Evolutionary conservation across 2,797 vertebrate genomes (phyloP).

Genomic region (Sciaenops ocellatus): DNA sequence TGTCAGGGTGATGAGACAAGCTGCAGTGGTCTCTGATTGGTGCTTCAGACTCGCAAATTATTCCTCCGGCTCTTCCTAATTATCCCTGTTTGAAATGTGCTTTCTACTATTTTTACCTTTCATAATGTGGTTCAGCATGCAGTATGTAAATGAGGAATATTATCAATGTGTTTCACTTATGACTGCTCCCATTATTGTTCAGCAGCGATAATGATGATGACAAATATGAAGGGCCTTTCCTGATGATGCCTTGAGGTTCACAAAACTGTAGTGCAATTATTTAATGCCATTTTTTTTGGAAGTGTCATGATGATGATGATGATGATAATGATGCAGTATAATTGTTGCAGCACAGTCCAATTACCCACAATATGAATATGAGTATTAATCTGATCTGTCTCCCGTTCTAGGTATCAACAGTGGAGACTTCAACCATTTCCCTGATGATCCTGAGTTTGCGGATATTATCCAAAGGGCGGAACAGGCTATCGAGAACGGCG

Average conservation of each 20-base stretch:
- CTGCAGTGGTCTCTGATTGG: not conserved
- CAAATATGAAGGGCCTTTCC: not conserved
- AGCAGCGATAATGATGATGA: not conserved
- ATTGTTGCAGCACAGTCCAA: not conserved
- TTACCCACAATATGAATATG: not conserved
- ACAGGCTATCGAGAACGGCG: constrained; percentile 92
- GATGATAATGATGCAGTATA: too few relatives aligned
- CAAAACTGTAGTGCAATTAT: not conserved
- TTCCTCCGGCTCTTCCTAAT: not conserved
- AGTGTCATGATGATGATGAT: too few relatives aligned
- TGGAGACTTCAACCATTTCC: constrained; percentile 91
- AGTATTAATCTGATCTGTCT: not conserved
- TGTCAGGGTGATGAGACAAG: not conserved
- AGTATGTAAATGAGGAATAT: not conserved
- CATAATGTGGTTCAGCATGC: not conserved
- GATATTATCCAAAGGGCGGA: constrained; percentile 91
- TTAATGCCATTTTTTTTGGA: not conserved
- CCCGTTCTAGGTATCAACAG: constrained; percentile 75
- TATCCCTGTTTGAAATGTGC: not conserved
- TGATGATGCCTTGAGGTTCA: not conserved
- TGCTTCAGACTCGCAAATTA: not conserved
- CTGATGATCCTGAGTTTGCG: constrained; percentile 93
- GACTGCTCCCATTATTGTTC: not conserved
- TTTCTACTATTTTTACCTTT: not conserved
- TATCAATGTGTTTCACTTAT: not conserved